phyloP scores from a whole-genome alignment of 2,888 invertebrate genomes.

The Rutpela maculata region DNA sequence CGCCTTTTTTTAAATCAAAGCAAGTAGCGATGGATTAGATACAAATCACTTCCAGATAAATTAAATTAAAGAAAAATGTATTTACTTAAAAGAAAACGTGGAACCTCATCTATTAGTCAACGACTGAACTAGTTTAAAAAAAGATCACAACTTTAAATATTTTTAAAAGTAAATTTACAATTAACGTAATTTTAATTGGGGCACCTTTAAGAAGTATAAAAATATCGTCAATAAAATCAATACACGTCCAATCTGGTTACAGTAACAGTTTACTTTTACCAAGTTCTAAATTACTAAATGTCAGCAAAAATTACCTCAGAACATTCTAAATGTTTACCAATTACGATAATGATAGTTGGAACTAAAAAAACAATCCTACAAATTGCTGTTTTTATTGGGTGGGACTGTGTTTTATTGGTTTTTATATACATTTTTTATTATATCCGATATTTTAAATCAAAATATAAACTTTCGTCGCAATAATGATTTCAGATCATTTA shows the following conservation, averaged over 20 bases:
- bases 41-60: neutral
- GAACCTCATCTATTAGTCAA: neutral
- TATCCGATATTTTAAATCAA: neutral
- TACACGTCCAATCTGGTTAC: neutral
- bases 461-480: neutral
- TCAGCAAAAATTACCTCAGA: neutral
- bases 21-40: too few species aligned
- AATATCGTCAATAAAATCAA: neutral
- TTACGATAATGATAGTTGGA: slow-evolving; percentile 1
- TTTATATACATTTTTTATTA: neutral
- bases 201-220: neutral
- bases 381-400: neutral
- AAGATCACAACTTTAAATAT: neutral
- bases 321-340: neutral
- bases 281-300: neutral
- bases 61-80: neutral
- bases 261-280: neutral
- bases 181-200: neutral
- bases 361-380: neutral
- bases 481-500: too few species aligned
- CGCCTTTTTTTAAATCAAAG: too few species aligned
- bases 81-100: neutral
- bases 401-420: neutral
- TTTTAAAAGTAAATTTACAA: neutral
- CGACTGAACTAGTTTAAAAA: neutral